phyloP scores from a whole-genome alignment of 1,140 invertebrate species.

The Pseudomyrmex pallidus region DNA sequence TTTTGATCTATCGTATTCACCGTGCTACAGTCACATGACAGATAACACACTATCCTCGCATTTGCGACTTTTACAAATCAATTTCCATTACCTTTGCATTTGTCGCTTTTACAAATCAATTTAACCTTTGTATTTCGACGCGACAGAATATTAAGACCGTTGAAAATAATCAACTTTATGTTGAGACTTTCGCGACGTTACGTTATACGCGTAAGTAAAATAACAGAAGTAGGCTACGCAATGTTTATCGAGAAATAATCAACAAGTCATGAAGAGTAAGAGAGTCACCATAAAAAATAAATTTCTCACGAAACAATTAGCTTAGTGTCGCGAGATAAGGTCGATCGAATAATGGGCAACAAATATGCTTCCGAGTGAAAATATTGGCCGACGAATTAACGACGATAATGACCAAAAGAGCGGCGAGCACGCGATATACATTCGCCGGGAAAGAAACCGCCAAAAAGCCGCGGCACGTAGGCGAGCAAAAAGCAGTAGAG shows the following conservation, averaged over 20 bases:
- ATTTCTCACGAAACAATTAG: slow-evolving; percentile 23
- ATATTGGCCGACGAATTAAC: slow-evolving; percentile 62
- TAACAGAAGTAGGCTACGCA: slow-evolving; percentile 2
- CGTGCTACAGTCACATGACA: neutral
- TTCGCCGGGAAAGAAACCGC: slow-evolving; percentile 21
- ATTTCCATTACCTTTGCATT: slow-evolving; percentile 17
- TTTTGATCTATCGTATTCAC: neutral
- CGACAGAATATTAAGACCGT: slow-evolving; percentile 34
- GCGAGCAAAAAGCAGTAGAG: slow-evolving; percentile 76
- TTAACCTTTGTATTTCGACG: slow-evolving; percentile 29
- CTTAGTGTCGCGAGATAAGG: neutral
- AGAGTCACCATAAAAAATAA: neutral
- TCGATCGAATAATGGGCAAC: slow-evolving; percentile 40
- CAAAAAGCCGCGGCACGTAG: slow-evolving; percentile 71
- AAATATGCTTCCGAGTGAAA: slow-evolving; percentile 9
- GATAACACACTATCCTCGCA: neutral
- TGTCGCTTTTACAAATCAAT: slow-evolving; percentile 42
- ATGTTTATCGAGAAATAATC: slow-evolving; percentile 20
- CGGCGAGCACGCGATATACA: slow-evolving; percentile 14
- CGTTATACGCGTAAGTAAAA: slow-evolving; percentile 32
- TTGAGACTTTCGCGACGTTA: slow-evolving; percentile 17
- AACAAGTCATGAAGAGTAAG: slow-evolving; percentile 15
- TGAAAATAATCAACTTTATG: slow-evolving; percentile 18
- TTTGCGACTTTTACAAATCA: slow-evolving; percentile 43
- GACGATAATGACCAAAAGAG: slow-evolving; percentile 65